Conservation (phyloP, 2,888 invertebrate species). For the Elegia similella region DNA sequence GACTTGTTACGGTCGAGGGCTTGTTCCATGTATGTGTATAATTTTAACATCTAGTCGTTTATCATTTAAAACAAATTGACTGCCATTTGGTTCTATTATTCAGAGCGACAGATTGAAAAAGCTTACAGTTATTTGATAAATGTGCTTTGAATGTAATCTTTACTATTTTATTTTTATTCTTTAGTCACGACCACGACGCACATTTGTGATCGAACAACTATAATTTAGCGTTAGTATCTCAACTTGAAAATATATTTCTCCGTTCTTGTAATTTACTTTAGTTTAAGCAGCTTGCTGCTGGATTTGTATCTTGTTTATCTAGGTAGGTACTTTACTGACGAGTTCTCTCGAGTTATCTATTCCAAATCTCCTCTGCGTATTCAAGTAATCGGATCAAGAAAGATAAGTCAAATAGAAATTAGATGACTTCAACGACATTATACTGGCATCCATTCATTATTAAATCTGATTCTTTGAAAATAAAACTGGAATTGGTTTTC, state of each 20-base stretch:
- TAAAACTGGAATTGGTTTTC: conserved; percentile 12
- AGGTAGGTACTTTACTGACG: conserved; percentile 10
- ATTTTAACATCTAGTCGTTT: conserved; percentile 41
- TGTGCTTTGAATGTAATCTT: background rate
- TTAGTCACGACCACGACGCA: background rate
- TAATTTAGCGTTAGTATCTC: conserved; percentile 1
- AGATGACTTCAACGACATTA: background rate
- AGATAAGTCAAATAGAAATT: background rate
- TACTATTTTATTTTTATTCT: background rate
- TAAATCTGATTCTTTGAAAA: background rate
- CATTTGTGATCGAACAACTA: background rate
- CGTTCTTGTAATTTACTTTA: background rate
- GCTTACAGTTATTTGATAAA: too few species aligned
- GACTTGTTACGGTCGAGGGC: conserved; percentile 29
- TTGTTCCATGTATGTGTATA: conserved; percentile 38
- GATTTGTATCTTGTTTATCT: conserved; percentile 13
- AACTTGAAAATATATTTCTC: background rate
- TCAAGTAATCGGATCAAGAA: conserved; percentile 14
- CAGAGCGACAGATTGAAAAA: background rate
- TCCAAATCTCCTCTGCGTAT: conserved; percentile 2
- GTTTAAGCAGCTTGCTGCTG: background rate
- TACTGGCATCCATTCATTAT: background rate
- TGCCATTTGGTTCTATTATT: conserved; percentile 36
- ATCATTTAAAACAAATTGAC: conserved; percentile 60
- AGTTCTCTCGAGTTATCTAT: background rate